Conservation (phyloP, 2,113 vertebrate genomes). For the Thymallus thymallus region DNA sequence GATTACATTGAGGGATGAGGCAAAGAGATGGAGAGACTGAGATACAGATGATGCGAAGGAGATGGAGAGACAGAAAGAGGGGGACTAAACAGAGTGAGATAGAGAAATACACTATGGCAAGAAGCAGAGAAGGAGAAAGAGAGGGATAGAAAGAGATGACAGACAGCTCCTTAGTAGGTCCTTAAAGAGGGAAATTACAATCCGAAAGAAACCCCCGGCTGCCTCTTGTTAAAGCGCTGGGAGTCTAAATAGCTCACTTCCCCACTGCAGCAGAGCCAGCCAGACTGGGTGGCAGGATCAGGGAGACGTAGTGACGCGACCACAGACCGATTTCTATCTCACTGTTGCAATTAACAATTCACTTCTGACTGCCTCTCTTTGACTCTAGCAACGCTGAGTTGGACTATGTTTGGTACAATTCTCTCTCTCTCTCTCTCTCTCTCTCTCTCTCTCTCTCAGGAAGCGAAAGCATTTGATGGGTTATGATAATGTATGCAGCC, state of each 20-base stretch:
- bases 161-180: constrained; percentile 44
- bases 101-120: neutral
- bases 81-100: constrained; percentile 15
- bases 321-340: constrained; percentile 79
- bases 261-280: constrained; percentile 26
- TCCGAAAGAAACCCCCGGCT: neutral
- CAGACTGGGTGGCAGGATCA: constrained; percentile 74
- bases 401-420: constrained; percentile 19
- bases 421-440: constrained; percentile 1
- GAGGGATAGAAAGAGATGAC: constrained; percentile 21
- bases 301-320: constrained; percentile 76
- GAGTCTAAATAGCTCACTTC: constrained; percentile 76
- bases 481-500: neutral
- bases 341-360: constrained; percentile 77
- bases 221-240: constrained; percentile 64
- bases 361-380: constrained; percentile 67
- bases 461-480: neutral
- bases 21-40: constrained; percentile 13
- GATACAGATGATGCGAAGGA: constrained; percentile 4
- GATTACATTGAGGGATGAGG: constrained; percentile 1
- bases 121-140: constrained; percentile 10
- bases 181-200: neutral
- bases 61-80: constrained; percentile 9
- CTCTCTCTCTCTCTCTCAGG: neutral
- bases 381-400: constrained; percentile 44